phyloP scores from a whole-genome alignment of 2,888 invertebrate genomes.

The Polyploca ridens region DNA sequence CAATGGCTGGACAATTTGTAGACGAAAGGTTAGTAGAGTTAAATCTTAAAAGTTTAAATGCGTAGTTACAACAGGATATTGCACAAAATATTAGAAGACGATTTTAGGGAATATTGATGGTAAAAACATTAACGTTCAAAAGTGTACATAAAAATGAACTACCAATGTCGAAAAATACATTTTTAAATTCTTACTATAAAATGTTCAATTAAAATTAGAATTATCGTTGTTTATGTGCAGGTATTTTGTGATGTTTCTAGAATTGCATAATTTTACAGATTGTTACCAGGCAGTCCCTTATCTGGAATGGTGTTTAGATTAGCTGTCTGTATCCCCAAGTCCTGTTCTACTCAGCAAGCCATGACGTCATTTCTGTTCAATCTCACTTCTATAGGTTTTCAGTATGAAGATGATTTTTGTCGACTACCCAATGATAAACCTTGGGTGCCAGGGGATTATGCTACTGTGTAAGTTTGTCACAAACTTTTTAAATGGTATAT shows the following conservation, averaged over 20 bases:
- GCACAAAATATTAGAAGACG: no score
- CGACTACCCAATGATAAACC: conserved; percentile 69
- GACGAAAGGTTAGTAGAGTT: not conserved
- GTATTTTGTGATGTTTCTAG: not conserved
- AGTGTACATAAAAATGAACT: not conserved
- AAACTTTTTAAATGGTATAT: no score
- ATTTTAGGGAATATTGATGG: no score
- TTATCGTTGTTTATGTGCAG: no score
- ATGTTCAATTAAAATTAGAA: no score
- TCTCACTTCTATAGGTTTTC: conserved; percentile 35
- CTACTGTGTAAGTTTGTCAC: conserved; percentile 1
- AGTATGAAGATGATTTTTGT: conserved; percentile 55
- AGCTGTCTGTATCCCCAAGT: conserved; percentile 65
- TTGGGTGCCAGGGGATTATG: conserved; percentile 65
- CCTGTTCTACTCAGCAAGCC: conserved; percentile 59
- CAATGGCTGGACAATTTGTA: not conserved
- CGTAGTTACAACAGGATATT: no score
- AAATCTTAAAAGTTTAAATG: not conserved
- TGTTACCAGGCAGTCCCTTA: conserved; percentile 23
- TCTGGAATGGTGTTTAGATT: conserved; percentile 6
- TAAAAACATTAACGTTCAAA: not conserved
- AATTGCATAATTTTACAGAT: not conserved
- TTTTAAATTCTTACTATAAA: no score
- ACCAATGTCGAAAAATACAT: no score
- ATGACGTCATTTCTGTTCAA: conserved; percentile 44